phyloP scores from a whole-genome alignment of 2,797 vertebrate species.

The Sardinella longiceps region DNA sequence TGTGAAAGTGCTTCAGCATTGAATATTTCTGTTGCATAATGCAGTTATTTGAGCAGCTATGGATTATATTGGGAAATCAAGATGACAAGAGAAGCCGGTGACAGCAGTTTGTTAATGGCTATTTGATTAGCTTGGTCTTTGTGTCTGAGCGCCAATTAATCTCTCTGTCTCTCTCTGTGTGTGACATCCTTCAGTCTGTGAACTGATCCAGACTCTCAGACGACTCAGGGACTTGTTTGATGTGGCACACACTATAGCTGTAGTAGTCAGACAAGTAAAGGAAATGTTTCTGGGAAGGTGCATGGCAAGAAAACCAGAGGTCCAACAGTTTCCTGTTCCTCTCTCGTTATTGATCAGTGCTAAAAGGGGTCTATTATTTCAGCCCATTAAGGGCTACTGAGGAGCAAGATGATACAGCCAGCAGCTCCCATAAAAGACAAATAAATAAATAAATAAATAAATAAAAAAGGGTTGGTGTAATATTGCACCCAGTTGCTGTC shows the following conservation, averaged over 20 bases:
- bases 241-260: background rate
- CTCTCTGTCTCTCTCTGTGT: background rate
- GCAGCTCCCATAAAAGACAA: conserved; percentile 51
- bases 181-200: background rate
- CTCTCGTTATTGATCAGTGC: conserved; percentile 57
- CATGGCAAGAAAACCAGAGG: background rate
- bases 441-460: background rate
- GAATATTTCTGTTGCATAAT: conserved; percentile 4
- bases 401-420: conserved; percentile 49
- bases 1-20: background rate
- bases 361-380: conserved; percentile 61
- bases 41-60: conserved; percentile 8
- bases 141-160: background rate
- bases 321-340: conserved; percentile 14
- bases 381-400: conserved; percentile 49
- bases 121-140: background rate
- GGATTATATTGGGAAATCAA: background rate
- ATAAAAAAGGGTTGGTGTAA: conserved; percentile 39
- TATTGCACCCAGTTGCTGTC: conserved; percentile 40
- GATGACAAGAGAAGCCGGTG: background rate
- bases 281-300: conserved; percentile 1
- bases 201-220: background rate
- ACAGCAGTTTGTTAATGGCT: background rate
- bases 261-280: background rate
- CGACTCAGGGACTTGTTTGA: background rate